Conservation (phyloP, 2,113 vertebrate species). For the Butorides virescens region DNA sequence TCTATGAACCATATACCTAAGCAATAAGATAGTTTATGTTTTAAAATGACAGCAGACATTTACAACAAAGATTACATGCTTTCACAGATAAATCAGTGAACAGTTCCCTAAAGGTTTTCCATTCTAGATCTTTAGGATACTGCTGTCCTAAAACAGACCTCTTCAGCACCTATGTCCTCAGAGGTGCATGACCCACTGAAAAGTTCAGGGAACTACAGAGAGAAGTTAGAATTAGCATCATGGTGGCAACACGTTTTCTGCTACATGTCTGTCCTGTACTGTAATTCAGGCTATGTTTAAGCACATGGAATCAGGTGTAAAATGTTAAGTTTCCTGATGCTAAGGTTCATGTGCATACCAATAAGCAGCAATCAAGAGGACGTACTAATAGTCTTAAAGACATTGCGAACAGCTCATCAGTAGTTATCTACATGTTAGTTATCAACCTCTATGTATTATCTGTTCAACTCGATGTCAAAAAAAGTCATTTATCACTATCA, state of each 20-base stretch:
- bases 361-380: background rate
- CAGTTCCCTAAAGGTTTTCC: background rate
- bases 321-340: background rate
- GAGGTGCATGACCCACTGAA: background rate
- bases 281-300: background rate
- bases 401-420: background rate
- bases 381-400: background rate
- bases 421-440: background rate
- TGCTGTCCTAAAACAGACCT: background rate
- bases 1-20: slow-evolving; percentile 98
- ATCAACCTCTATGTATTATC: background rate
- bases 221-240: background rate
- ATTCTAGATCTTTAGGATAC: background rate
- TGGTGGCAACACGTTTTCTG: background rate
- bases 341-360: background rate
- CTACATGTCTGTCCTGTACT: background rate
- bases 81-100: background rate
- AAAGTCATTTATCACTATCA: background rate
- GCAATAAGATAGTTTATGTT: background rate
- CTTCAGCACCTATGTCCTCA: background rate
- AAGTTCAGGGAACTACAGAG: background rate
- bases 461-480: background rate
- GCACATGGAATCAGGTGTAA: background rate
- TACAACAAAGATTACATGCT: background rate
- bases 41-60: background rate